Conservation (phyloP, 2,888 invertebrate genomes). For the Troides oblongomaculatus region DNA sequence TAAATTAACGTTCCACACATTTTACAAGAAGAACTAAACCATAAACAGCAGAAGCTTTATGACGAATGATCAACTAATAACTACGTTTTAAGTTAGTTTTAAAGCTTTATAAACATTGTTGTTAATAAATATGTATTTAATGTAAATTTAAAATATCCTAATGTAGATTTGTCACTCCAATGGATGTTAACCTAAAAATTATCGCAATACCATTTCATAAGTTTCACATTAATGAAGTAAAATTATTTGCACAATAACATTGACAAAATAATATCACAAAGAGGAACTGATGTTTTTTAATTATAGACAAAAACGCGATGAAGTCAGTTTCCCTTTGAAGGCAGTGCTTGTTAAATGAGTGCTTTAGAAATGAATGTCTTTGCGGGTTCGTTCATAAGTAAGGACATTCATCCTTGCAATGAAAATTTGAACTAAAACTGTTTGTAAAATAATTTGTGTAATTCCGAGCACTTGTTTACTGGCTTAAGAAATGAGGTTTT, state of each 20-base stretch:
- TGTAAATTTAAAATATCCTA: too few species aligned
- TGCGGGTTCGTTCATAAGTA: constrained; percentile 16
- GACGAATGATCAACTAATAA: not conserved
- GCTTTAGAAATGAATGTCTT: constrained; percentile 22
- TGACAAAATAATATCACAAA: constrained; percentile 13
- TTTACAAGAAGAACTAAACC: not conserved
- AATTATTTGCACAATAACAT: not conserved
- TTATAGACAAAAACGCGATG: constrained; percentile 18
- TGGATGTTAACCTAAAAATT: not conserved
- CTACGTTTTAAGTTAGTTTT: not conserved
- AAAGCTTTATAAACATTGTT: not conserved
- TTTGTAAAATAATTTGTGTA: constrained; percentile 8
- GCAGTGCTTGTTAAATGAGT: constrained; percentile 23
- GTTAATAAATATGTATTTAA: too few species aligned
- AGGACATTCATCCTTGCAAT: constrained; percentile 14
- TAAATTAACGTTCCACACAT: not conserved
- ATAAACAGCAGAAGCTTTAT: not conserved
- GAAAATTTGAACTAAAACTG: constrained; percentile 2
- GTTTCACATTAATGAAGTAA: not conserved
- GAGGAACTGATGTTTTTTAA: constrained; percentile 20
- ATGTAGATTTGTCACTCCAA: too few species aligned
- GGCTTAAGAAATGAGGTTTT: too few species aligned
- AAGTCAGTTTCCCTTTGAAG: constrained; percentile 24
- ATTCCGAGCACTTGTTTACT: not conserved
- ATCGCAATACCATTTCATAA: not conserved